A percentile compares a stretch with the other conserved stretches of the same genome.
Conservation (phyloP, 2,797 vertebrate species). For the Carapus acus region DNA sequence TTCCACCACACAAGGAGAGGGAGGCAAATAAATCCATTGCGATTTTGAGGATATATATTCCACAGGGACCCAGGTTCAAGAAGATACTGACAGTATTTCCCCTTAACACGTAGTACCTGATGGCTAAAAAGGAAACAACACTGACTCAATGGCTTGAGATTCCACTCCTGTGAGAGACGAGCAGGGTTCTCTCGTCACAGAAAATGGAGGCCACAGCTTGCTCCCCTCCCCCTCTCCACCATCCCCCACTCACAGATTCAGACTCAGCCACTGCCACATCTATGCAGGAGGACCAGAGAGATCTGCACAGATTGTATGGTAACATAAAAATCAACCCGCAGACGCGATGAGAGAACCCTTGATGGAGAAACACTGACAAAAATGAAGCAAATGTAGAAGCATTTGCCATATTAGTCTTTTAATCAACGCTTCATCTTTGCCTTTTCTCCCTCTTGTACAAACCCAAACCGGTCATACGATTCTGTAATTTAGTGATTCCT, state of each 20-base stretch:
- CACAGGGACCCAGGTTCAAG: slow-evolving; percentile 53
- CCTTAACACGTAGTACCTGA: slow-evolving; percentile 64
- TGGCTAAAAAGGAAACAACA: slow-evolving; percentile 65
- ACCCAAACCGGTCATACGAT: slow-evolving; percentile 45
- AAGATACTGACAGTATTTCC: slow-evolving; percentile 55
- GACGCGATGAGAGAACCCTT: slow-evolving; percentile 34
- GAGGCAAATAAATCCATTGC: slow-evolving; percentile 65
- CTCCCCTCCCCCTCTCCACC: slow-evolving; percentile 72
- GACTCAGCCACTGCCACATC: slow-evolving; percentile 72
- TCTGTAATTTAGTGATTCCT: slow-evolving; percentile 50
- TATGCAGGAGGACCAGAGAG: slow-evolving; percentile 70
- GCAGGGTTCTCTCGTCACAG: slow-evolving; percentile 75
- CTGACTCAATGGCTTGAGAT: slow-evolving; percentile 68
- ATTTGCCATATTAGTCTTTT: slow-evolving; percentile 11
- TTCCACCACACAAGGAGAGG: slow-evolving; percentile 61
- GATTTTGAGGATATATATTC: slow-evolving; percentile 62
- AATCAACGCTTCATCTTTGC: slow-evolving; percentile 25
- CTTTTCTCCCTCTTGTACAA: slow-evolving; percentile 42
- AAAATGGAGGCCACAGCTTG: slow-evolving; percentile 77
- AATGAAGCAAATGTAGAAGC: slow-evolving; percentile 37
- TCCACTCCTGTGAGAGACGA: slow-evolving; percentile 73
- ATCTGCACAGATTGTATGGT: slow-evolving; percentile 67
- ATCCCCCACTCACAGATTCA: slow-evolving; percentile 71
- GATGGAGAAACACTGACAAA: slow-evolving; percentile 25
- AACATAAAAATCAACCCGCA: slow-evolving; percentile 33